Evolutionary conservation across 2,797 vertebrate species (phyloP), one percentile per base, ranked within the genome.

Genomic region (Labroides dimidiatus): DNA sequence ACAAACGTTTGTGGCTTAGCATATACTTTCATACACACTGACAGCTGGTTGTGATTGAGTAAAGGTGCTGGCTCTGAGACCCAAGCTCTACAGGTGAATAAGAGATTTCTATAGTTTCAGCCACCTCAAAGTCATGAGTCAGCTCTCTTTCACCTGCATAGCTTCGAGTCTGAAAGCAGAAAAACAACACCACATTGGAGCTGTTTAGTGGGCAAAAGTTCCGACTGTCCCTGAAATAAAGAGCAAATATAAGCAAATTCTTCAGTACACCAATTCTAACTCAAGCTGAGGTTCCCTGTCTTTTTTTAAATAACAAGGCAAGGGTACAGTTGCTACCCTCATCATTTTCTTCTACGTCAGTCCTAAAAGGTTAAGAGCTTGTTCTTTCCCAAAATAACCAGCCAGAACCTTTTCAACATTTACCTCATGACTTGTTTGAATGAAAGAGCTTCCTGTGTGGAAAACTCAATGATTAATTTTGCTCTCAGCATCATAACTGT

Each of bases 401-500:
- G 71, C 76, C 69, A 59, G 53, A 73, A 78, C 49, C 62, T 80
- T 77, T 78, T 82, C 36, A 76, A 49, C 68, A 75, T 87, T 87
- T 83, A 85, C 84, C 73, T 90, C 90, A 90, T 87, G 68, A 71
- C 48, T 47, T 58, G 43, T 63, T 41, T 76, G 57, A 89, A 86
- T 78, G 69, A 82, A 75, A 87, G 61, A 69, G 47, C 60, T 79
- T 84, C 70, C 77, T 85, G 68, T 71, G 21, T 76, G 80, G 83
- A 89, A 87, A 89, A 79, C 59, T 16, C 59, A 51, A 68, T 82
- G 78, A 84, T 87, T 81, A 80, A 81, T 79, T 83, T 85, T 73
- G 73, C 78, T 78, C 76, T 67, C 65, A 66, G 73, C 77, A 72
- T 76, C 61, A 78, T 71, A 82, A 79, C 69, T 69, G 72, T 70